Evolutionary conservation across 2,797 vertebrate genomes (phyloP).

Genomic region (Anabacerthia variegaticeps): DNA sequence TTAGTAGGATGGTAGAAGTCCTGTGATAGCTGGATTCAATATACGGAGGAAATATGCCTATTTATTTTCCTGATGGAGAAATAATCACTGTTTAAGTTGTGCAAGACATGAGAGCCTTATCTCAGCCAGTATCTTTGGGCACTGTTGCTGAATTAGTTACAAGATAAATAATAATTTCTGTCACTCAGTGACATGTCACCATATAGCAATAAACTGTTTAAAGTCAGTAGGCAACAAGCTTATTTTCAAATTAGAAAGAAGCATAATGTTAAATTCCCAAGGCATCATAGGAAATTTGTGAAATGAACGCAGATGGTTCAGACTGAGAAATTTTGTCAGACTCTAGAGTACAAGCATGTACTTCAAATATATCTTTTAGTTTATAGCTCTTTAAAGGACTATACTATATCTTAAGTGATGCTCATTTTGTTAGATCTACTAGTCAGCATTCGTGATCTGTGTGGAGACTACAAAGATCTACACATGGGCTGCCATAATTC

Average conservation of each 20-base stretch:
- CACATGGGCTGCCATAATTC: background rate
- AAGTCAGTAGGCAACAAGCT: background rate
- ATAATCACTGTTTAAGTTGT: background rate
- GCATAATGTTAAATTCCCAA: background rate
- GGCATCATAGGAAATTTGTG: background rate
- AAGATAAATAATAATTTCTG: background rate
- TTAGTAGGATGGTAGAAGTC: background rate
- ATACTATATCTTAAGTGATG: background rate
- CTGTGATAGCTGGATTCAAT: background rate
- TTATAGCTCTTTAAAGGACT: background rate
- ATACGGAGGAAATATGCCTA: fast-evolving
- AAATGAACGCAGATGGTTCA: background rate
- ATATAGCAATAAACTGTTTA: background rate
- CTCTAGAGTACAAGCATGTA: background rate
- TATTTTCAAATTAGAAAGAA: background rate
- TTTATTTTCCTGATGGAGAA: background rate
- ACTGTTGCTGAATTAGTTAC: background rate
- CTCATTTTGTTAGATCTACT: background rate
- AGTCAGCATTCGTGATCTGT: background rate
- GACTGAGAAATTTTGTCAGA: background rate
- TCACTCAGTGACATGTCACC: background rate
- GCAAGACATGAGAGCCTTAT: background rate
- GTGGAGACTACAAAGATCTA: background rate
- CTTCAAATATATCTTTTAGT: background rate
- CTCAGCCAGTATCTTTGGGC: background rate